Evolutionary conservation across 2,888 invertebrate species (phyloP), one percentile per base, ranked within the genome.

Genomic region (Brachycybe producta): DNA sequence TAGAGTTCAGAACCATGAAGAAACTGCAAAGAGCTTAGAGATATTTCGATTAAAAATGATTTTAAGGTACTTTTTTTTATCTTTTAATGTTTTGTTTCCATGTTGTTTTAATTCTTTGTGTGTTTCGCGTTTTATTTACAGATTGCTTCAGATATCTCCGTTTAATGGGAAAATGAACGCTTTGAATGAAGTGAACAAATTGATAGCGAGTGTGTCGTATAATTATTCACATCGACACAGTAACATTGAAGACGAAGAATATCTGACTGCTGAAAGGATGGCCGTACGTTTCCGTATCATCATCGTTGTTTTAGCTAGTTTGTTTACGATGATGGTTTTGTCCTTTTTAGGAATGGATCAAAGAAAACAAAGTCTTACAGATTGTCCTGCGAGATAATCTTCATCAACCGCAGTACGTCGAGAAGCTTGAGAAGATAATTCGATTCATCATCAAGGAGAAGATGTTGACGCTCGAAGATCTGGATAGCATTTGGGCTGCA

Each of bases 111-210:
- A 7, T 7, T 7, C 4, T n/a, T 27, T 19, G n/a, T 19, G 15
- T 64, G 64, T 21, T 17, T 13, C 13, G 11, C 15, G 54, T 47
- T 50, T 34, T 28, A 46, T 49, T 61, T 60, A 19, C 60, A 77
- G 88, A 65, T 79, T 90, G 61, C 71, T 95, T 57, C 90, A 92
- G 75, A 91, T 94, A 67, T 92, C 94, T 23, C 94, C 94, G 48
- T 97, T 95, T 67, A 95, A 94, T 71, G 94, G 95, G 32, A 95
- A 95, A 75, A 97, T 97, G 95, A 94, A 94, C 63, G 95, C 95
- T 21, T 73, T 97, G 56, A 94, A 95, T 68, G 95, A 97, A 75
- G 90, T 97, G 52, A 95, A 95, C 70, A 94, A 95, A 74, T 85
- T 95, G 44, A 84, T 90, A 57, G 83, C 85, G 52, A 83, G 84